phyloP scores from a whole-genome alignment of 2,797 vertebrate genomes.

The Pygocentrus nattereri region DNA sequence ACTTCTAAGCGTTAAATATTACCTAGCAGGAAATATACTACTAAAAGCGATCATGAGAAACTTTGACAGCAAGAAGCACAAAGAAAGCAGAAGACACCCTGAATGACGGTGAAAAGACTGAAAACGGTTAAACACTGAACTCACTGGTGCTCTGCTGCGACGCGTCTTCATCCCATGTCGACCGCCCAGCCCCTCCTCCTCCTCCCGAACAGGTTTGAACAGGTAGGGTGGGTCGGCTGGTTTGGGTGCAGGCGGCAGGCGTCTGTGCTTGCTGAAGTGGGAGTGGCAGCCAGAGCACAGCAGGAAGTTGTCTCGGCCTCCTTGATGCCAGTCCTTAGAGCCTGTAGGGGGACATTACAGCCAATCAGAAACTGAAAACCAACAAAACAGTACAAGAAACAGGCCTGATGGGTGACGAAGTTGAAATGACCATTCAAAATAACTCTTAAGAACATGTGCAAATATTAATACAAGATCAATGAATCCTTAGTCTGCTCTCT shows the following conservation, averaged over 20 bases:
- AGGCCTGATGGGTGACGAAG: neutral
- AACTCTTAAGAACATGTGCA: neutral
- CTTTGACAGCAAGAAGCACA: neutral
- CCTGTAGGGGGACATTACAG: conserved; percentile 68
- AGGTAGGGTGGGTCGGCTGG: conserved; percentile 91
- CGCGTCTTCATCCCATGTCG: conserved; percentile 99
- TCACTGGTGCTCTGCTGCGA: conserved; percentile 93
- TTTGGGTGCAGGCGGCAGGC: conserved; percentile 91
- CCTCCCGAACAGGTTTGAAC: conserved; percentile 98
- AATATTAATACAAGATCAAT: neutral
- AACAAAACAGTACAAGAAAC: neutral
- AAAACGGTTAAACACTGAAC: conserved; percentile 42
- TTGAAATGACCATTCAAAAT: neutral
- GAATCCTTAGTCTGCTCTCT: neutral
- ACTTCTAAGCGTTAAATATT: neutral
- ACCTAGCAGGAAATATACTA: neutral
- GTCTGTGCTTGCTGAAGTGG: conserved; percentile 96
- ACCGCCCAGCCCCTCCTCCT: conserved; percentile 91
- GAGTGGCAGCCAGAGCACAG: conserved; percentile 91
- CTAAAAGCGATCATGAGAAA: neutral
- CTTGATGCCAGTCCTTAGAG: conserved; percentile 98
- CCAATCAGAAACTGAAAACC: neutral
- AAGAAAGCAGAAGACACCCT: neutral
- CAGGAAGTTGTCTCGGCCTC: conserved; percentile 89
- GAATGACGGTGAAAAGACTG: neutral